These are phyloP conservation scores for Minunthozetes semirufus DNA, from an alignment of 2,888 invertebrate species.

Conservation along the genomic window DNA sequence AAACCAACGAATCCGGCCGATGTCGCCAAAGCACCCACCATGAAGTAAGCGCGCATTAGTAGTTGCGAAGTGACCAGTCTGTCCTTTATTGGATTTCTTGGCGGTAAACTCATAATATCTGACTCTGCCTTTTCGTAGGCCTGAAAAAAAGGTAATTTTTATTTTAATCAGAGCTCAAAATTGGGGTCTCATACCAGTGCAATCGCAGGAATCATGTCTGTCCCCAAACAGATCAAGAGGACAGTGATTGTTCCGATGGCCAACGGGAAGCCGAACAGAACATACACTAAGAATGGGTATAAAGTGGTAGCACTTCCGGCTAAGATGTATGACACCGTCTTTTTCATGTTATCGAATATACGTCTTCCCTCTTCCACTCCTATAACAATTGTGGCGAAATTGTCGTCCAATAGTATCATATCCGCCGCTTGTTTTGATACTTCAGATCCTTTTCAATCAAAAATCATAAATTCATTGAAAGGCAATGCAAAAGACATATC, in stretches of 20 bases:
- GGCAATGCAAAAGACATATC: not conserved
- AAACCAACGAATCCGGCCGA: constrained; percentile 68
- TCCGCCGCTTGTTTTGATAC: constrained; percentile 51
- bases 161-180: too few species aligned
- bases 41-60: constrained; percentile 98
- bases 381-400: constrained; percentile 52
- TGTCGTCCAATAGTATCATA: constrained; percentile 52
- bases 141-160: too few species aligned
- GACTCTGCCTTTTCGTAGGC: constrained; percentile 49
- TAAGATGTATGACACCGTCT: constrained; percentile 49
- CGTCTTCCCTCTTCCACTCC: constrained; percentile 50
- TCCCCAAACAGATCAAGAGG: constrained; percentile 50
- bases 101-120: constrained; percentile 55
- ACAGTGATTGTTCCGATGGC: constrained; percentile 50
- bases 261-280: constrained; percentile 48
- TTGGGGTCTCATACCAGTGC: constrained; percentile 43
- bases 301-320: constrained; percentile 50
- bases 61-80: constrained; percentile 50
- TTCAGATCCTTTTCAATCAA: constrained; percentile 39
- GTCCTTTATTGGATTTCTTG: constrained; percentile 51
- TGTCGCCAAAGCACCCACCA: constrained; percentile 59
- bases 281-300: constrained; percentile 49
- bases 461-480: not conserved
- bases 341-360: constrained; percentile 39
- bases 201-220: constrained; percentile 50